Percentiles rank a stretch among this genome's conserved stretches.
phyloP scores from a whole-genome alignment of 2,888 invertebrate species.

The Lycophotia porphyrea region DNA sequence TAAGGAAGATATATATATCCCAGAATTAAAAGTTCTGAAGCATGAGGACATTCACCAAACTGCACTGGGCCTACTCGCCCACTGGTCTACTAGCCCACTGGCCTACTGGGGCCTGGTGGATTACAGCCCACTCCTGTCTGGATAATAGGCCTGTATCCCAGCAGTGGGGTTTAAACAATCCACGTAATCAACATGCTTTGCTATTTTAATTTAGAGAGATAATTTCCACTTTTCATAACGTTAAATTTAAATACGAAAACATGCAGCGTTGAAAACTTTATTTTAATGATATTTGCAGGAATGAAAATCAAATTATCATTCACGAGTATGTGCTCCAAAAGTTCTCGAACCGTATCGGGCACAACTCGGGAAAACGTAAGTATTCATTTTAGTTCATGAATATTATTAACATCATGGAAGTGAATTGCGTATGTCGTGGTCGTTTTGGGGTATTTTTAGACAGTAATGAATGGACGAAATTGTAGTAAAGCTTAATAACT shows the following conservation, averaged over 20 bases:
- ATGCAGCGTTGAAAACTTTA: background rate
- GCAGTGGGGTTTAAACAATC: background rate
- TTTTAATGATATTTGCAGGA: slow-evolving; percentile 25
- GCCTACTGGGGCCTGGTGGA: no score
- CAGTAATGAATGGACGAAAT: background rate
- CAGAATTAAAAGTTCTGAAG: no score
- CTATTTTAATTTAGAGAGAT: background rate
- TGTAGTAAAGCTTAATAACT: background rate
- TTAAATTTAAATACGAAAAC: slow-evolving; percentile 12
- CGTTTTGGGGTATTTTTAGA: background rate
- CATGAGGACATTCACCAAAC: no score
- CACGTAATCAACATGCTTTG: background rate
- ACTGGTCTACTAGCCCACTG: no score
- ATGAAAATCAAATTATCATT: slow-evolving; percentile 37
- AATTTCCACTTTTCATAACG: background rate
- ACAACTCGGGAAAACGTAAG: slow-evolving; percentile 14
- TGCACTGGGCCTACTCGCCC: background rate
- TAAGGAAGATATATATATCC: background rate
- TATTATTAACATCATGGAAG: slow-evolving; percentile 13
- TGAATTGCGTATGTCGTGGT: background rate
- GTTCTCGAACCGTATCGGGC: background rate
- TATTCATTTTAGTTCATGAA: slow-evolving; percentile 32
- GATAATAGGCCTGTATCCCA: background rate
- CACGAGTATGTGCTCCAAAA: slow-evolving; percentile 5
- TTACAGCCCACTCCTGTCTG: background rate